Percentiles rank a stretch among this genome's conserved stretches.
These are phyloP conservation scores for Melipona quadrifasciata DNA, from an alignment of 1,140 invertebrate genomes.

Conservation along the genomic window DNA sequence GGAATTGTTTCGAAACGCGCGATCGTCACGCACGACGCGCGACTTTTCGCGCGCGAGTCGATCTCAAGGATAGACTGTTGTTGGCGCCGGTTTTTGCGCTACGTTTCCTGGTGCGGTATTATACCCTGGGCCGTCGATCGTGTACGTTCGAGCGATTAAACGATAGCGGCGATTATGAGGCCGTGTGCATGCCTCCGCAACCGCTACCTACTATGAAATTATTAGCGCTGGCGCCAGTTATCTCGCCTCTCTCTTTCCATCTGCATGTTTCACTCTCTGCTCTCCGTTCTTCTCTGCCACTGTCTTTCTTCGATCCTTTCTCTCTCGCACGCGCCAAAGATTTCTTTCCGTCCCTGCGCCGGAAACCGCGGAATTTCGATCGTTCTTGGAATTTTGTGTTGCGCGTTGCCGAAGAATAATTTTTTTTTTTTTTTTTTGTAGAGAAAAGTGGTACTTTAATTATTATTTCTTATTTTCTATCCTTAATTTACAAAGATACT, in stretches of 20 bases:
- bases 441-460: not conserved
- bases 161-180: constrained; percentile 64
- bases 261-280: too few species aligned
- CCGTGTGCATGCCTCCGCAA: constrained; percentile 50
- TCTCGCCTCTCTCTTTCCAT: constrained; percentile 49
- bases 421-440: too few species aligned
- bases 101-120: constrained; percentile 23
- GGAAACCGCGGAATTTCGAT: not conserved
- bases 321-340: not conserved
- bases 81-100: constrained; percentile 27
- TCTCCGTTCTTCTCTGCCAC: not conserved
- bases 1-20: not conserved
- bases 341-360: not conserved
- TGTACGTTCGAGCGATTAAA: constrained; percentile 59
- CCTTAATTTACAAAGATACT: not conserved
- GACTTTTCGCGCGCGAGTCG: constrained; percentile 6
- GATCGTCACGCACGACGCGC: not conserved
- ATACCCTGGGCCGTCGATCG: constrained; percentile 33
- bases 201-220: constrained; percentile 64
- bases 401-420: not conserved
- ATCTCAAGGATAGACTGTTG: constrained; percentile 25
- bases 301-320: constrained; percentile 21
- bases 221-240: constrained; percentile 67
- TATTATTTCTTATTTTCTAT: not conserved
- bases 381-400: not conserved